These are phyloP conservation scores for Harpalus rubripes DNA, from an alignment of 2,888 invertebrate species.

Conservation along the genomic window DNA sequence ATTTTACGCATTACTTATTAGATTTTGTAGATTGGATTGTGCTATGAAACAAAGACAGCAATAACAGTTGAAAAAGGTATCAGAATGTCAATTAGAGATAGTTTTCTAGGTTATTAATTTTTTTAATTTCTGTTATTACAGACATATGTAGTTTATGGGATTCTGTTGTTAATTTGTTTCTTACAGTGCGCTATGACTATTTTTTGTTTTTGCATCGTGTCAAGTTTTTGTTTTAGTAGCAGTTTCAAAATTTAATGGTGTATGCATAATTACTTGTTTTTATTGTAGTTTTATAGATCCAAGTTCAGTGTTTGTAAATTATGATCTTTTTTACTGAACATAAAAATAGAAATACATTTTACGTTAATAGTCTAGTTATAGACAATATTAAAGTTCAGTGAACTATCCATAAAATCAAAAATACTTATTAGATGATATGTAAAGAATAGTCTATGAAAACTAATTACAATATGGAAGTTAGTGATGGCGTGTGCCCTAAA, in stretches of 20 bases:
- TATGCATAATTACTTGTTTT: constrained; percentile 17
- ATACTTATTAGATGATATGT: too few species aligned
- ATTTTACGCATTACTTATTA: constrained; percentile 21
- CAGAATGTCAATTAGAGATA: constrained; percentile 17
- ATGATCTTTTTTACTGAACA: neutral
- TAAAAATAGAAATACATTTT: too few species aligned
- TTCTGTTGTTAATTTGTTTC: constrained; percentile 36
- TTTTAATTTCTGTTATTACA: constrained; percentile 30
- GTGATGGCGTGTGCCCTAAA: too few species aligned
- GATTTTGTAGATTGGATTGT: neutral
- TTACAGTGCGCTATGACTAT: constrained; percentile 12
- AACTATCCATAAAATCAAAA: too few species aligned
- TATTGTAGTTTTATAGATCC: constrained; percentile 3
- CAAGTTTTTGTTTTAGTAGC: constrained; percentile 29
- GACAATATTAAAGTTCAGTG: too few species aligned
- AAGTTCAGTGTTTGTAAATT: neutral
- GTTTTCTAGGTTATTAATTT: constrained; percentile 38
- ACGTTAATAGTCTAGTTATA: too few species aligned
- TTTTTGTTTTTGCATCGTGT: neutral
- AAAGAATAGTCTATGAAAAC: too few species aligned
- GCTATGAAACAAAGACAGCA: neutral
- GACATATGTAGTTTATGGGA: constrained; percentile 44
- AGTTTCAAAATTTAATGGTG: constrained; percentile 21
- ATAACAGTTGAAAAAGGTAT: constrained; percentile 27
- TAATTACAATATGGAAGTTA: too few species aligned